A percentile compares a stretch with the other conserved stretches of the same genome.
phyloP scores from a whole-genome alignment of 2,888 invertebrate genomes.

The Troilus luridus region DNA sequence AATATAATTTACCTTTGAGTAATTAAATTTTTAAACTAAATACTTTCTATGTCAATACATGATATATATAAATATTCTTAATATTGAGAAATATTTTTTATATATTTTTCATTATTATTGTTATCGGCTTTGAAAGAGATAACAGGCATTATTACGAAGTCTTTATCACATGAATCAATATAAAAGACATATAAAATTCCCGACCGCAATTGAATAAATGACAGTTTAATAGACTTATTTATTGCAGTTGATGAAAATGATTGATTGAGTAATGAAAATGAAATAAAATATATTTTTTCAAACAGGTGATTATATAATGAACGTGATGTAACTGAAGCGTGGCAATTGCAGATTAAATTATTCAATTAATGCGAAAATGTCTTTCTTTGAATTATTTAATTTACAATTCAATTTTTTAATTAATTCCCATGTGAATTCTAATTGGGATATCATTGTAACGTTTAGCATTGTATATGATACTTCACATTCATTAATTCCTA shows the following conservation, averaged over 20 bases:
- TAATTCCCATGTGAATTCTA: not conserved
- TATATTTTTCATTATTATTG: too few species aligned
- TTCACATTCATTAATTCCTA: not conserved
- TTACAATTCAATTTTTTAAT: constrained; percentile 28
- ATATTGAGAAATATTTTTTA: too few species aligned
- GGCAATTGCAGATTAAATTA: not conserved
- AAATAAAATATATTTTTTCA: not conserved
- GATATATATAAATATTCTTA: too few species aligned
- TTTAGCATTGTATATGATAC: not conserved
- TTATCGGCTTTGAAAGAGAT: too few species aligned
- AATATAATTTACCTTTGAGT: too few species aligned
- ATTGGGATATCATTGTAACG: not conserved
- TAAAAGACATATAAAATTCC: not conserved
- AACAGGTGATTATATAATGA: constrained; percentile 25
- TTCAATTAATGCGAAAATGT: not conserved
- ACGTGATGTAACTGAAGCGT: not conserved
- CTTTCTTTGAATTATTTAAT: not conserved
- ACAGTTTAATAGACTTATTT: not conserved
- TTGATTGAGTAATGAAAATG: too few species aligned
- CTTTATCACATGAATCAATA: not conserved
- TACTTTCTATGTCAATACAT: too few species aligned
- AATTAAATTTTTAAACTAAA: too few species aligned
- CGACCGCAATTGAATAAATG: too few species aligned
- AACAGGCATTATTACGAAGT: not conserved
- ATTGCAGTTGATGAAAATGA: not conserved